phyloP scores from a whole-genome alignment of 2,797 vertebrate species.

The Trachurus trachurus region DNA sequence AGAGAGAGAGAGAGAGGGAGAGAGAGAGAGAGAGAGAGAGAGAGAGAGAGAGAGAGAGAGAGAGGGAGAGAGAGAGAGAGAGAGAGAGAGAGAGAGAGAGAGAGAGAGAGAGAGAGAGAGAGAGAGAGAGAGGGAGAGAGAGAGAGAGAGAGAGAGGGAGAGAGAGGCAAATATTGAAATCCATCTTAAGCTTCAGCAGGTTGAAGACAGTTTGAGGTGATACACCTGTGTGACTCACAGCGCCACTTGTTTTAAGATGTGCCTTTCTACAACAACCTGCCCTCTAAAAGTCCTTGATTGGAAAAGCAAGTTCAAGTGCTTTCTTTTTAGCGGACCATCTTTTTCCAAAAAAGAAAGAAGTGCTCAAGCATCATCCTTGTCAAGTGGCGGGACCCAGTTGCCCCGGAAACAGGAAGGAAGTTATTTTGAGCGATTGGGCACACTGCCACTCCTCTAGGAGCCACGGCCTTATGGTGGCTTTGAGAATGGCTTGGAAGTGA shows the following conservation, averaged over 20 bases:
- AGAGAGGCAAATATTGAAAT: not conserved
- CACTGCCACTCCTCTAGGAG: conserved; percentile 71
- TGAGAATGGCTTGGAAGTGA: conserved; percentile 45
- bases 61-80: no score
- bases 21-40: no score
- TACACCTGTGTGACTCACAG: conserved; percentile 59
- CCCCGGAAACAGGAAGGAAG: conserved; percentile 84
- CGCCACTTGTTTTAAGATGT: conserved; percentile 40
- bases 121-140: not conserved
- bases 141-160: no score
- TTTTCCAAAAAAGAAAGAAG: conserved; percentile 57
- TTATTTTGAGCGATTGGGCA: conserved; percentile 83
- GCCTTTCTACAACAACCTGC: conserved; percentile 58
- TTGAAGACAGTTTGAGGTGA: conserved; percentile 15
- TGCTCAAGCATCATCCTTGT: conserved; percentile 73
- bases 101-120: no score
- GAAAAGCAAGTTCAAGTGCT: conserved; percentile 68
- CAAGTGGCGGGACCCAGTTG: conserved; percentile 79
- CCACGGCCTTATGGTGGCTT: conserved; percentile 48
- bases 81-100: no score
- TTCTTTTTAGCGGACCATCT: conserved; percentile 63
- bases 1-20: no score
- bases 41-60: no score
- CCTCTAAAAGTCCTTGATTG: conserved; percentile 51
- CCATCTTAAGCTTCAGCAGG: conserved; percentile 15